Conservation (phyloP, 2,797 vertebrate species). For the Mus spretus region DNA sequence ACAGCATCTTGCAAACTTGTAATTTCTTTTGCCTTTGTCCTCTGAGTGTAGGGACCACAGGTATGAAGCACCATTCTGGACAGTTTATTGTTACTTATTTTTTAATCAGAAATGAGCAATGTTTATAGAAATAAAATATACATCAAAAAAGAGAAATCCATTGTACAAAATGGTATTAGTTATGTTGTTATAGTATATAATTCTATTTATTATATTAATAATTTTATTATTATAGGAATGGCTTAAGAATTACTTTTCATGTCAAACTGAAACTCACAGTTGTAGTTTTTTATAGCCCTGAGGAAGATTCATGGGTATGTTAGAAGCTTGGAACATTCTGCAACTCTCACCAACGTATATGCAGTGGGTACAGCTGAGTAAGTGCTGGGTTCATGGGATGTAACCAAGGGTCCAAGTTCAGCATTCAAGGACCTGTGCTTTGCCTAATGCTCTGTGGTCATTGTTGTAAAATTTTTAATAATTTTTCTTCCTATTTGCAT, state of each 20-base stretch:
- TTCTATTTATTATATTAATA: neutral
- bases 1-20: neutral
- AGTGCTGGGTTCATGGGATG: neutral
- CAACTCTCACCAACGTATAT: neutral
- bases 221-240: neutral
- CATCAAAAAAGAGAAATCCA: slow-evolving; percentile 3
- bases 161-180: neutral
- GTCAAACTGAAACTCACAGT: neutral
- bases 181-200: neutral
- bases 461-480: slow-evolving; percentile 11
- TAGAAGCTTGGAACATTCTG: neutral
- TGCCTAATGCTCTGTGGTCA: neutral
- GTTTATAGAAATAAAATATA: slow-evolving; percentile 7
- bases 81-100: neutral
- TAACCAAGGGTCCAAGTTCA: neutral
- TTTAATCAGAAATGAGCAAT: neutral
- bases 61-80: neutral
- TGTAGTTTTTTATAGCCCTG: neutral
- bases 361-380: neutral
- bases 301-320: neutral
- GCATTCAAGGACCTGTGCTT: neutral
- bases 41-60: neutral
- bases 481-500: neutral
- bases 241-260: neutral
- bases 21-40: neutral